Percentiles rank a stretch among this genome's conserved stretches.
These are phyloP conservation scores for Microtus pennsylvanicus DNA, from an alignment of 2,113 vertebrate species.

Conservation along the genomic window DNA sequence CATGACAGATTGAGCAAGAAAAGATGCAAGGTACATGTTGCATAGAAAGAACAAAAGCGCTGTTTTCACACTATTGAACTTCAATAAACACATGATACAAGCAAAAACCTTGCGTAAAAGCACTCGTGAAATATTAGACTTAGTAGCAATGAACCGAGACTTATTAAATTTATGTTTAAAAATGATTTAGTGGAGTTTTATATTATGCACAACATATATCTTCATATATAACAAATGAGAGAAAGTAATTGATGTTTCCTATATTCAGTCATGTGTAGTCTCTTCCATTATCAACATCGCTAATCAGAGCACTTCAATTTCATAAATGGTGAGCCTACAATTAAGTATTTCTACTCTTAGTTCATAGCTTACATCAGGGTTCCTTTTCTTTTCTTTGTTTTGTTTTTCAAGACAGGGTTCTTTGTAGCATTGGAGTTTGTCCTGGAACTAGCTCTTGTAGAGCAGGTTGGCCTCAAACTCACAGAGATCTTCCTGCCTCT, in stretches of 20 bases:
- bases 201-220: not conserved
- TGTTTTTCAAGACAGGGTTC: too few species aligned
- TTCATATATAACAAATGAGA: not conserved
- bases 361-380: not conserved
- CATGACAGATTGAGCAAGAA: not conserved
- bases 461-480: too few species aligned
- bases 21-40: not conserved
- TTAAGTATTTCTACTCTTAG: not conserved
- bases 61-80: not conserved
- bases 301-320: not conserved
- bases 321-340: not conserved
- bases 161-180: not conserved
- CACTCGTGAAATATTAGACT: too few species aligned
- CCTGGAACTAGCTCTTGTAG: too few species aligned
- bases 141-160: not conserved
- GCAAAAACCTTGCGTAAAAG: not conserved
- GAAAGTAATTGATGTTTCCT: not conserved
- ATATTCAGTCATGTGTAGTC: not conserved
- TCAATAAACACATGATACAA: not conserved
- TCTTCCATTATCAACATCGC: not conserved
- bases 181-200: not conserved
- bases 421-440: too few species aligned
- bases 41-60: not conserved
- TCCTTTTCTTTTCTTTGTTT: too few species aligned
- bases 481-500: too few species aligned